Evolutionary conservation across 1,140 invertebrate genomes (phyloP).

Genomic region (Heliconius melpomene): DNA sequence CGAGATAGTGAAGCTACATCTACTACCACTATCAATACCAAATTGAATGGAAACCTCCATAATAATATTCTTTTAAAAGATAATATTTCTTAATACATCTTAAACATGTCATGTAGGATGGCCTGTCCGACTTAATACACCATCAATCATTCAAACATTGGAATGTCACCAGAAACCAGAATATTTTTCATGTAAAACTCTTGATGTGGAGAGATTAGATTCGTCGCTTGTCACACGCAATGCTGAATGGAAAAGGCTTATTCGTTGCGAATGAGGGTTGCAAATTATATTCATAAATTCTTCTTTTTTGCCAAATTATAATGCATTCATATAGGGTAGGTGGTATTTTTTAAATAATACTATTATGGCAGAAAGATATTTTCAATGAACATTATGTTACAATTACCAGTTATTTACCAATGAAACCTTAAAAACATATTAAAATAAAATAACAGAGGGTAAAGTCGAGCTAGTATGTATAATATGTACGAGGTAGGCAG

Average conservation of each 20-base stretch:
- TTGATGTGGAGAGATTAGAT: slow-evolving; percentile 25
- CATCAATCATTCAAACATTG: slow-evolving; percentile 33
- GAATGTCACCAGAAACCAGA: slow-evolving; percentile 18
- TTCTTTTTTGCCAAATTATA: neutral
- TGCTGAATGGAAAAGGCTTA: slow-evolving; percentile 23
- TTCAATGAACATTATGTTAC: neutral
- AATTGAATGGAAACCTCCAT: neutral
- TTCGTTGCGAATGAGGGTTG: slow-evolving; percentile 1
- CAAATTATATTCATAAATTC: slow-evolving; percentile 8
- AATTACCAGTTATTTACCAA: too few species aligned
- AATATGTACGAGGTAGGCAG: too few species aligned
- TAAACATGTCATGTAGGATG: neutral
- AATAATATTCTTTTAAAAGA: neutral
- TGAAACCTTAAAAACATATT: too few species aligned
- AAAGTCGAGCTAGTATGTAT: too few species aligned
- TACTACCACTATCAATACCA: too few species aligned
- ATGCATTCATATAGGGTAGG: neutral
- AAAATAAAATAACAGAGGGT: too few species aligned
- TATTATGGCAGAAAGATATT: neutral
- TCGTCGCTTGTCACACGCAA: slow-evolving; percentile 23
- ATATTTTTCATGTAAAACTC: slow-evolving; percentile 26
- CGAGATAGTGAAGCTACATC: too few species aligned
- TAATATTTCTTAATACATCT: neutral
- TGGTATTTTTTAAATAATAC: neutral
- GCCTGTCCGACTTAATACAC: slow-evolving; percentile 14